Evolutionary conservation across 53 echinoderm and acorn worm species (phyloP), one percentile per base, ranked within the genome.

Genomic region (Echinarachnius parma): DNA sequence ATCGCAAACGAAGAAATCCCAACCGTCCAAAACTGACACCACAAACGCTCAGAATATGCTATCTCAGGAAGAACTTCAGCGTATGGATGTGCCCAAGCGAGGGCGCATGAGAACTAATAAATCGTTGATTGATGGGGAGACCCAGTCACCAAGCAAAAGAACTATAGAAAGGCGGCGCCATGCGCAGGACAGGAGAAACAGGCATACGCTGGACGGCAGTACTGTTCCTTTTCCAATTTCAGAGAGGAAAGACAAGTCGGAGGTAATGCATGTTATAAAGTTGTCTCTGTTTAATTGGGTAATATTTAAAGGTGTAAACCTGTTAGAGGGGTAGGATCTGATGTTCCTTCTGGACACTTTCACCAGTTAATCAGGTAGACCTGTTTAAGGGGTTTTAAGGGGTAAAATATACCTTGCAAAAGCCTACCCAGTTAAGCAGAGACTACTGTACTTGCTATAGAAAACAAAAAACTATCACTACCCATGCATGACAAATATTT

Each of bases 121-220:
- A 59, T 70, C 78, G 1, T 70, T 86, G 64, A 66, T 86, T 5
- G 89, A 93, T 10, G 81, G 83, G n/a, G 93, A 93, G 60, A 82
- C 86, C 3, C 93, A 89, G 20, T 93, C 96, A 3, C 96, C 96
- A 2, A 95, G 96, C 48, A 91, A 87, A 61, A 66, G 96, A 45
- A 95, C 87, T 4, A 95, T 95, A 31, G 89, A 95, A 57, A 84
- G 87, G 56, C 48, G 91, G 45, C 77, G 79, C 10, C 91, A 91
- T 25, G 84, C 87, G 4, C 80, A 86, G 47, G 87, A 82, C 15
- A 76, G 96, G 33, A 59, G 91, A 13, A 55, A 68, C 23, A 82
- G 96, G 27, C 96, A 95, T 64, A 95, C 91, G 10, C 67, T 93
- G 39, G 93, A 93, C 61, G 89, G 93, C 30, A 93, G 89, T 50